Conservation (phyloP, 2,113 vertebrate species). For the Laticauda colubrina region DNA sequence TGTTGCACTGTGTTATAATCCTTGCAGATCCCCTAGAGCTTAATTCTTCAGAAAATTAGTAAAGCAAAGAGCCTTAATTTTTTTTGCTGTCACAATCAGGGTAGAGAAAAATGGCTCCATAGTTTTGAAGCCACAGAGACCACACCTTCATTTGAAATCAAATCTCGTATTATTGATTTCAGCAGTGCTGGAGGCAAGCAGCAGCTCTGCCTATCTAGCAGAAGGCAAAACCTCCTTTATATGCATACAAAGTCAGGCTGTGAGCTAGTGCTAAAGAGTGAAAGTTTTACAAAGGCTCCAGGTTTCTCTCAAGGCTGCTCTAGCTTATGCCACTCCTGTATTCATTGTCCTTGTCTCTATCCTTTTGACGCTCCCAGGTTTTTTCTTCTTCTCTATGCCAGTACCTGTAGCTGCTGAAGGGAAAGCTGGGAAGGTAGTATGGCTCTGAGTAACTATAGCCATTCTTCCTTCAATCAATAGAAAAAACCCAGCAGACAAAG, state of each 20-base stretch:
- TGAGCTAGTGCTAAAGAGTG: background rate
- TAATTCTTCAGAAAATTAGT: background rate
- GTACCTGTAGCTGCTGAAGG: background rate
- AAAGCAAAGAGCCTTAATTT: background rate
- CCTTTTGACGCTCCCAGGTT: background rate
- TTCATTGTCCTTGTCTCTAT: background rate
- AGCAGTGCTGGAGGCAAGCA: background rate
- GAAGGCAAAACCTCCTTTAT: background rate
- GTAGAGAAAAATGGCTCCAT: background rate
- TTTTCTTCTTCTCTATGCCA: background rate
- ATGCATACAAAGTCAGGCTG: background rate
- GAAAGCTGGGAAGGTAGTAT: background rate
- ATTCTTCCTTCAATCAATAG: background rate
- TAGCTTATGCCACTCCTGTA: background rate
- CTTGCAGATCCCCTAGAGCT: background rate
- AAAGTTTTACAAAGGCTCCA: background rate
- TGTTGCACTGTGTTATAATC: background rate
- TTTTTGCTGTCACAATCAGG: background rate
- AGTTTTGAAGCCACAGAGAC: background rate
- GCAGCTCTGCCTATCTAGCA: background rate
- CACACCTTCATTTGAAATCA: background rate
- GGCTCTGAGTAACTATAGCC: background rate
- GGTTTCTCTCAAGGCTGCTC: background rate
- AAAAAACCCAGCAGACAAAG: background rate
- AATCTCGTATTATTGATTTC: background rate